These are phyloP conservation scores for Sebastolobus altivelis DNA, from an alignment of 2,797 vertebrate species.

Conservation along the genomic window DNA sequence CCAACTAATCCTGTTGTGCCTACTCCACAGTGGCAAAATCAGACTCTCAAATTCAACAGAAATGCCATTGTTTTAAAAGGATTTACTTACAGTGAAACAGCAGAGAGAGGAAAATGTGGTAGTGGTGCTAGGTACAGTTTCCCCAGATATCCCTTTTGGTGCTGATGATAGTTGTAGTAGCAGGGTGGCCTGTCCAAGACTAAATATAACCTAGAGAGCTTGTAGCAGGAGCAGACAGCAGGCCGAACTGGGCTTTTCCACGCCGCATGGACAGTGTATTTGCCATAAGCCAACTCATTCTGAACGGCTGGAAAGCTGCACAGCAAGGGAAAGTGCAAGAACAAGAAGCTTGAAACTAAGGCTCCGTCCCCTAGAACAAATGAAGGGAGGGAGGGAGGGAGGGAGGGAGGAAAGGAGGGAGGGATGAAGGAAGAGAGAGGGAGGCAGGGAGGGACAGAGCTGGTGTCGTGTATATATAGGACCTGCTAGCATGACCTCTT, in stretches of 20 bases:
- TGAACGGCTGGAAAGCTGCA: slow-evolving; percentile 61
- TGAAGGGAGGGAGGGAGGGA: slow-evolving; percentile 54
- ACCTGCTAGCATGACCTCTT: slow-evolving; percentile 49
- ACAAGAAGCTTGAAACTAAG: slow-evolving; percentile 70
- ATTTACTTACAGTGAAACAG: slow-evolving; percentile 72
- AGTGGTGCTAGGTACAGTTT: slow-evolving; percentile 55
- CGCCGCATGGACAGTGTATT: slow-evolving; percentile 60
- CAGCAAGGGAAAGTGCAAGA: slow-evolving; percentile 64
- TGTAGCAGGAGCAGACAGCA: slow-evolving; percentile 50
- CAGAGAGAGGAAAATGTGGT: slow-evolving; percentile 51
- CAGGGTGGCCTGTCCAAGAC: slow-evolving; percentile 60
- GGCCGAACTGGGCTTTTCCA: slow-evolving; percentile 74
- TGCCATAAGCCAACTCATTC: slow-evolving; percentile 72
- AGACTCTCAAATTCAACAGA: slow-evolving; percentile 44
- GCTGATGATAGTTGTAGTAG: slow-evolving; percentile 69
- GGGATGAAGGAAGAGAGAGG: slow-evolving; percentile 17
- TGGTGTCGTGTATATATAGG: slow-evolving; percentile 52
- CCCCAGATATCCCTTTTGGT: slow-evolving; percentile 71
- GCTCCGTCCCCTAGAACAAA: slow-evolving; percentile 72
- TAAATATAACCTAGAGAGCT: slow-evolving; percentile 80
- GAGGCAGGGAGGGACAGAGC: slow-evolving; percentile 33
- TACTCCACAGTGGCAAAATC: slow-evolving; percentile 27
- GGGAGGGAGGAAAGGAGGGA: background rate
- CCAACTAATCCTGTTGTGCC: slow-evolving; percentile 45
- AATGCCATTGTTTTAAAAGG: slow-evolving; percentile 57